These are phyloP conservation scores for Rhea americana DNA, from an alignment of 2,113 vertebrate species.

Conservation along the genomic window DNA sequence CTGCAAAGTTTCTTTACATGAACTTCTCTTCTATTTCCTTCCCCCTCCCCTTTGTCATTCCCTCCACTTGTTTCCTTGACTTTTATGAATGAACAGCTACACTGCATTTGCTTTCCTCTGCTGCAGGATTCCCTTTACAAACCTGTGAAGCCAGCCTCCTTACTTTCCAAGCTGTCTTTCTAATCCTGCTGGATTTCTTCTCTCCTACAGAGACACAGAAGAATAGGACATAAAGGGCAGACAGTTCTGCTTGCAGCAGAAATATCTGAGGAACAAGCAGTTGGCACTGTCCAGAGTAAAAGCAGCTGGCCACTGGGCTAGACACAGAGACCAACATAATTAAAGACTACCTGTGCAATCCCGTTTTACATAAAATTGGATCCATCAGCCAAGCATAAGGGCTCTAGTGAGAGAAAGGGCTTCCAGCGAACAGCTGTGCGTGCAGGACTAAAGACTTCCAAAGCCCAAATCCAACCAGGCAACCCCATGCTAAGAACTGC, in stretches of 20 bases:
- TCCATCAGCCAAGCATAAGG: not conserved
- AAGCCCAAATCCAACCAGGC: not conserved
- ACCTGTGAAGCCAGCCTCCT: rapidly evolving
- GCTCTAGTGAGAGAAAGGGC: not conserved
- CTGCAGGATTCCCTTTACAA: not conserved
- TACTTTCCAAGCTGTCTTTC: not conserved
- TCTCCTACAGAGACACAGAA: not conserved
- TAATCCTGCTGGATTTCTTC: not conserved
- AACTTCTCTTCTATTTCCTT: not conserved
- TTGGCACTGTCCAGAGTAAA: not conserved
- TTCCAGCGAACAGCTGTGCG: rapidly evolving
- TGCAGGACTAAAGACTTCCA: not conserved
- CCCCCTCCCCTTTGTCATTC: rapidly evolving
- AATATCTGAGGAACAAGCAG: not conserved
- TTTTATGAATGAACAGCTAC: rapidly evolving
- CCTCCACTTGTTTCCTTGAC: not conserved
- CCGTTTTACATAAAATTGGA: not conserved
- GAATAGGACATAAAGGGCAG: not conserved
- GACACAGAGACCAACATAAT: not conserved
- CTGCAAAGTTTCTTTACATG: not conserved
- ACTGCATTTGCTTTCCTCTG: not conserved
- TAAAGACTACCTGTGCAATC: not conserved
- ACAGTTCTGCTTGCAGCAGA: not conserved
- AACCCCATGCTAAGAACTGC: rapidly evolving
- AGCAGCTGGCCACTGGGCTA: not conserved